Percentiles rank a stretch among this genome's conserved stretches.
These are phyloP conservation scores for Micoletzkya japonica DNA, from an alignment of 2,888 invertebrate genomes.

Conservation along the genomic window DNA sequence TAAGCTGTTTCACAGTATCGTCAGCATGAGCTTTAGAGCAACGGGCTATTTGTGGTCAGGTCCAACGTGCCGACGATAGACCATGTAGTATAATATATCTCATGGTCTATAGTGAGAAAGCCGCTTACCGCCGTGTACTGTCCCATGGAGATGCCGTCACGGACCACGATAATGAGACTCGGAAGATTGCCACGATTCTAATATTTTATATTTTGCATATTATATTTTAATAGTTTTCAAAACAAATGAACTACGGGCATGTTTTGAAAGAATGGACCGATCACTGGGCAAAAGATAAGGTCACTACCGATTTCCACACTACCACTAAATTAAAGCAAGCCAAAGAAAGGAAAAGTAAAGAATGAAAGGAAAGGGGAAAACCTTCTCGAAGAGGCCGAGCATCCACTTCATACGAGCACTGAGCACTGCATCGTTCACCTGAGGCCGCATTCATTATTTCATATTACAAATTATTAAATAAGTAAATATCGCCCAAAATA, in stretches of 20 bases:
- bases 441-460: too few species aligned
- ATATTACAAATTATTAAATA: too few species aligned
- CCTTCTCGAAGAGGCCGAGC: conserved; percentile 27
- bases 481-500: too few species aligned
- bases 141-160: conserved; percentile 47
- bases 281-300: too few species aligned
- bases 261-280: not conserved
- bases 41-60: too few species aligned
- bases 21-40: too few species aligned
- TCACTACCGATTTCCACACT: not conserved
- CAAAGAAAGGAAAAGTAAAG: not conserved
- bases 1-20: too few species aligned
- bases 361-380: not conserved
- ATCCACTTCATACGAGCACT: conserved; percentile 34
- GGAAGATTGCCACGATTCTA: conserved; percentile 31
- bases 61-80: too few species aligned
- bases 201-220: not conserved
- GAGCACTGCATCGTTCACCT: conserved; percentile 35
- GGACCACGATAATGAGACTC: conserved; percentile 32
- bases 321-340: not conserved
- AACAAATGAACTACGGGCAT: not conserved
- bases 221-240: not conserved
- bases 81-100: too few species aligned
- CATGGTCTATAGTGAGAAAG: too few species aligned
- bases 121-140: conserved; percentile 38